Percentiles rank a stretch among this genome's conserved stretches.
These are phyloP conservation scores for Steromphala cineraria DNA, from an alignment of 2,888 invertebrate genomes.

Conservation along the genomic window DNA sequence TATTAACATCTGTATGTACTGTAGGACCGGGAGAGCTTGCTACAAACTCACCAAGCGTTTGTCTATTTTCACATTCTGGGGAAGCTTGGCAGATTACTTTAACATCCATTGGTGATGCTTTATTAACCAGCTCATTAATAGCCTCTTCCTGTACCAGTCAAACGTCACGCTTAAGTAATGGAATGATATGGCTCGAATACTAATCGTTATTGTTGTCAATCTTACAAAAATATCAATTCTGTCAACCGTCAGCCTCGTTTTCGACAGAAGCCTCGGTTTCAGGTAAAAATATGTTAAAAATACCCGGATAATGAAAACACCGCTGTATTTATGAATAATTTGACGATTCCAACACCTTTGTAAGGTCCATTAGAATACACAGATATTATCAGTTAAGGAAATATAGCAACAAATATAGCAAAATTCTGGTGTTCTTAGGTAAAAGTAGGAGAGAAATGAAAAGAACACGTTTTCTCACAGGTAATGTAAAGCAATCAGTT, in stretches of 20 bases:
- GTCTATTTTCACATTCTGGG: slow-evolving; percentile 7
- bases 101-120: slow-evolving; percentile 3
- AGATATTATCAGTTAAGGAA: no score
- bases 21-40: background rate
- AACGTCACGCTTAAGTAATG: background rate
- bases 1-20: slow-evolving; percentile 1
- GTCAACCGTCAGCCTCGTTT: background rate
- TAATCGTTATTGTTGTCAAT: background rate
- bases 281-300: no score
- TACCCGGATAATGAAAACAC: no score
- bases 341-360: no score
- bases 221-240: background rate
- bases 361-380: no score
- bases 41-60: background rate
- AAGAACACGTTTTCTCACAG: no score
- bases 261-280: no score
- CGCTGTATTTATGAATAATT: no score
- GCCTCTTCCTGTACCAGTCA: background rate
- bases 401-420: no score
- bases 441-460: no score
- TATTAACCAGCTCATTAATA: slow-evolving; percentile 7
- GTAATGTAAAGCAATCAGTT: no score
- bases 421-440: no score
- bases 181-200: background rate
- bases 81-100: background rate